Percentiles rank a stretch among this genome's conserved stretches.
Evolutionary conservation across 1,140 invertebrate genomes (phyloP).

Genomic region (Zeugodacus cucurbitae): DNA sequence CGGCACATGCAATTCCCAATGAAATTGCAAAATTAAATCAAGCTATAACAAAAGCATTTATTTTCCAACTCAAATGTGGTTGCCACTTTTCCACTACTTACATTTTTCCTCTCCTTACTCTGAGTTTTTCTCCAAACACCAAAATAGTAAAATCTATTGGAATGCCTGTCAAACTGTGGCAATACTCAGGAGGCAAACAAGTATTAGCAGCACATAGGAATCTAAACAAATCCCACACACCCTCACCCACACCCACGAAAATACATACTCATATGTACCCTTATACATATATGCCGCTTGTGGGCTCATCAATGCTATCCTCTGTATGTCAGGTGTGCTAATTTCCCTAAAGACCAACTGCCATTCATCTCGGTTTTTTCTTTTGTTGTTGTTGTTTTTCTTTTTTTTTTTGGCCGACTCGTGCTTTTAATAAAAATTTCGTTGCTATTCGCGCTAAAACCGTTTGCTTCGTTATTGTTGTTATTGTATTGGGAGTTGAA

Average conservation of each 20-base stretch:
- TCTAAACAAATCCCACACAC: not conserved
- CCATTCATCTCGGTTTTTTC: not conserved
- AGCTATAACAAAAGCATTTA: not conserved
- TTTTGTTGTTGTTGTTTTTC: not conserved
- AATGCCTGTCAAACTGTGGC: not conserved
- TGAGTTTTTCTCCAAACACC: not conserved
- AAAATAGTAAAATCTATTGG: not conserved
- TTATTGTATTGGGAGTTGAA: not conserved
- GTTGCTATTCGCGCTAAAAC: not conserved
- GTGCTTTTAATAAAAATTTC: not conserved
- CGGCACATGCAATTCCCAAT: not conserved
- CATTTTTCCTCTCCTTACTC: not conserved
- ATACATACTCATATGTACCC: not conserved
- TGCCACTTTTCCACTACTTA: too few species aligned
- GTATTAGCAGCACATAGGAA: not conserved
- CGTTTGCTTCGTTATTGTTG: not conserved
- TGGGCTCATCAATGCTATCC: slow-evolving; percentile 15
- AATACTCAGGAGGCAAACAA: slow-evolving; percentile 10
- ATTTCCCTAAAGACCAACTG: slow-evolving; percentile 23
- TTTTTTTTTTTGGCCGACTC: not conserved
- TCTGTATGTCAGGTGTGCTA: slow-evolving; percentile 12
- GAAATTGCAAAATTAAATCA: not conserved
- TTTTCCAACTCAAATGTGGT: not conserved
- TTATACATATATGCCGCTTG: not conserved
- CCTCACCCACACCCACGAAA: not conserved